Evolutionary conservation across 2,888 invertebrate species (phyloP).

Genomic region (Drosophila falleni): DNA sequence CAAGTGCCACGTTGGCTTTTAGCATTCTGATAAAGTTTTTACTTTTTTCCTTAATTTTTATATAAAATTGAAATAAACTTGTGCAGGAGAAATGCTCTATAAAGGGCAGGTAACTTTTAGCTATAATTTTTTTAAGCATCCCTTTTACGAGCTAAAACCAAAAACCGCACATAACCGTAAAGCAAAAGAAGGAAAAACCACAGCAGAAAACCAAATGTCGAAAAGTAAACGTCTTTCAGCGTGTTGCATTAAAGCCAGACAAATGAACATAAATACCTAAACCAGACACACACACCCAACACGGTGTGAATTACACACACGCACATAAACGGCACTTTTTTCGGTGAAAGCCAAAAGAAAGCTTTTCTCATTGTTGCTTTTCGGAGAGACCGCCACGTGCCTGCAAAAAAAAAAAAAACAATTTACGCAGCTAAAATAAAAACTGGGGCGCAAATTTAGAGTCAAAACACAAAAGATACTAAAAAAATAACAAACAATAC

Average conservation of each 20-base stretch:
- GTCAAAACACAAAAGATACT: slow-evolving; percentile 32
- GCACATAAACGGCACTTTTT: slow-evolving; percentile 20
- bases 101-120: slow-evolving; percentile 7
- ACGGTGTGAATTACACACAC: background rate
- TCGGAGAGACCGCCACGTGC: slow-evolving; percentile 23
- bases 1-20: slow-evolving; percentile 22
- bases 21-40: slow-evolving; percentile 3
- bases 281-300: slow-evolving; percentile 27
- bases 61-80: slow-evolving; percentile 35
- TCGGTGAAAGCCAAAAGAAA: slow-evolving; percentile 25
- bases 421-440: slow-evolving; percentile 39
- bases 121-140: slow-evolving; percentile 21
- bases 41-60: background rate
- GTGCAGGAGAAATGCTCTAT: background rate
- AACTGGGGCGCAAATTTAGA: slow-evolving; percentile 26
- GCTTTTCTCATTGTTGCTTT: slow-evolving; percentile 10
- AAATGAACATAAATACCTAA: slow-evolving; percentile 47
- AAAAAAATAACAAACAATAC: slow-evolving; percentile 16
- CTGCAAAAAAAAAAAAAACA: slow-evolving; percentile 44
- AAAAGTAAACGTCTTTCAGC: slow-evolving; percentile 38
- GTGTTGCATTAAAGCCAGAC: slow-evolving; percentile 42
- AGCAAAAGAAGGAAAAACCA: slow-evolving; percentile 21
- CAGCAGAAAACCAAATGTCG: slow-evolving; percentile 29
- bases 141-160: slow-evolving; percentile 5
- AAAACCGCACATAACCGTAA: slow-evolving; percentile 44